Base-by-base conservation (phyloP, 2,797 vertebrate species). In the Ctenopoma multispine region DNA sequence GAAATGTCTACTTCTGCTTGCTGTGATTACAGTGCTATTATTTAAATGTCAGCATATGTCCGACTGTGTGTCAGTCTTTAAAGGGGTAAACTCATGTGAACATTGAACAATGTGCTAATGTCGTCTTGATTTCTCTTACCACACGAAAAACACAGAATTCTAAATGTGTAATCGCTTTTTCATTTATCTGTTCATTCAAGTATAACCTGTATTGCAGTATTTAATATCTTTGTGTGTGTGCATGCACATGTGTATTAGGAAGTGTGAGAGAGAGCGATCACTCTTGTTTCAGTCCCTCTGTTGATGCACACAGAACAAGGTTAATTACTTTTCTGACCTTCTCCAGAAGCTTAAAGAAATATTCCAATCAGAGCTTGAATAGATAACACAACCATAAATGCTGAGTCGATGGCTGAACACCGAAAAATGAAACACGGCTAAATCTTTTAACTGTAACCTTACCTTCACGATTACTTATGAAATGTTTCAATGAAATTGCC, bases 281-380 rank as follows among this genome's bases (percentile, higher is more conserved):
- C 76, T 59, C 83, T 81, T 86, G 83, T 88, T 82, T 82, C 84
- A 69, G 63, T 80, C 61, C 80, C 74, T 82, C 84, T 86, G 87
- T 90, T 89, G 90, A 90, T 84, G 86, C 90, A 89, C 87, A 87
- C 80, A 82, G 90, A 92, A 90, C 87, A 88, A 92, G 93, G 93
- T 94, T 94, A 94, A 94, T 94, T 94, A 92, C 89, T 94, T 93
- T 93, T 84, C 80, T 92, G 93, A 94, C 93, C 93, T 92, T 91
- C 84, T 86, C 56, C 62, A 63, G 83, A 82, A 87, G 92, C 91
- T 90, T 91, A 90, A 90, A 93, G 89, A 90, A 92, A 92, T 88
- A 86, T 87, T 90, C 79, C 81, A 87, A 87, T 90, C 83, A 81
- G 82, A 69, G 85, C 57, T 55, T 80, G 87, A 89, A 83, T 72